Percentiles rank a stretch among this genome's conserved stretches.
These are phyloP conservation scores for Tetragonula carbonaria DNA, from an alignment of 2,888 invertebrate species.

Conservation along the genomic window DNA sequence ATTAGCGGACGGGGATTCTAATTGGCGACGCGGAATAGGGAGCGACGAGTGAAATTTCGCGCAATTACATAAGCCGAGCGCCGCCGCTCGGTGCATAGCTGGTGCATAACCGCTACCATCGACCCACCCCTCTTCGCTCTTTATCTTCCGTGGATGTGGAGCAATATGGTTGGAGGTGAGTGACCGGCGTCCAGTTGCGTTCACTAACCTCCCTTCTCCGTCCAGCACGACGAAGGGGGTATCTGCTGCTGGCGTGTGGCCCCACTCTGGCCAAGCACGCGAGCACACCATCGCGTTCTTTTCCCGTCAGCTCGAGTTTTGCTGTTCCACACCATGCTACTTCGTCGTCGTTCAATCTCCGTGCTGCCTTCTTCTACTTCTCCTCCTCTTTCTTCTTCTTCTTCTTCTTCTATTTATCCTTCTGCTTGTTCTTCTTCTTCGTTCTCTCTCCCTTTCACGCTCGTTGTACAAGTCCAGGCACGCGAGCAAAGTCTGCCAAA, in stretches of 20 bases:
- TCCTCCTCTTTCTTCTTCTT: neutral
- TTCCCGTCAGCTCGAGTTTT: constrained; percentile 52
- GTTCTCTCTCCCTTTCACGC: constrained; percentile 60
- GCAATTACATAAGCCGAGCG: constrained; percentile 68
- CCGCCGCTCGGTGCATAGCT: constrained; percentile 45
- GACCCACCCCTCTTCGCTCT: constrained; percentile 63
- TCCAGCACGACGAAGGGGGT: constrained; percentile 35
- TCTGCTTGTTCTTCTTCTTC: neutral
- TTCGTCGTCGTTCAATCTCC: constrained; percentile 15
- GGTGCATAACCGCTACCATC: constrained; percentile 37
- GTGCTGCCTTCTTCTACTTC: neutral
- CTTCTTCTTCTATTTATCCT: neutral
- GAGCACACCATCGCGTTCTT: constrained; percentile 14
- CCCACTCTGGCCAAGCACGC: constrained; percentile 32
- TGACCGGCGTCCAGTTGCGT: constrained; percentile 84
- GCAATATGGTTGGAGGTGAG: constrained; percentile 83
- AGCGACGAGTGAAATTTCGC: constrained; percentile 66
- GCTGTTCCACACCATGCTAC: constrained; percentile 18
- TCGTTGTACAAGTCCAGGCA: constrained; percentile 62
- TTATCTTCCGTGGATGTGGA: constrained; percentile 81
- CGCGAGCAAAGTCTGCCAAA: constrained; percentile 62
- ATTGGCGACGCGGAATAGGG: constrained; percentile 12
- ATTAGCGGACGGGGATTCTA: constrained; percentile 31
- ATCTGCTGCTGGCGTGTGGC: constrained; percentile 37
- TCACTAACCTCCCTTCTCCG: constrained; percentile 80